phyloP scores from a whole-genome alignment of 2,888 invertebrate species.

The Electrophaes corylata region DNA sequence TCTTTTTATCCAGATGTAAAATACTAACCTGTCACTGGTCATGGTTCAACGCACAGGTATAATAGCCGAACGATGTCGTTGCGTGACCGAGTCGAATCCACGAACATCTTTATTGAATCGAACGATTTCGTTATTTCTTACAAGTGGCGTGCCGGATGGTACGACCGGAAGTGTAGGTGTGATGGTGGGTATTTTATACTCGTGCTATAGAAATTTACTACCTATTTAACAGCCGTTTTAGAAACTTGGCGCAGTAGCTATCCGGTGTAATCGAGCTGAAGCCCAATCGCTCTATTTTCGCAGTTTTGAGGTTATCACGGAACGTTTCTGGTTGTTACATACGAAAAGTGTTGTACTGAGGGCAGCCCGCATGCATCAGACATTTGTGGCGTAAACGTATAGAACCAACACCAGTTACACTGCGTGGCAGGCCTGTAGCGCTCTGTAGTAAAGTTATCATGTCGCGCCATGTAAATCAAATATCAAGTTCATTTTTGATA shows the following conservation, averaged over 20 bases:
- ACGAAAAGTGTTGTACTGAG: no score
- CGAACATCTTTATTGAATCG: conserved; percentile 34
- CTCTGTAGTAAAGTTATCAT: no score
- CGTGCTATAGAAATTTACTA: background rate
- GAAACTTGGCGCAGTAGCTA: background rate
- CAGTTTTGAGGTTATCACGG: no score
- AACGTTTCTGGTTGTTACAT: no score
- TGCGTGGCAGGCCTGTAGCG: no score
- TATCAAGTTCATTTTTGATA: no score
- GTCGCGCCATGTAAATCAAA: no score
- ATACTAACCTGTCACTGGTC: conserved; percentile 1
- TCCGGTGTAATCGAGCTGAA: background rate
- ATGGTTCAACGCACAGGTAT: background rate
- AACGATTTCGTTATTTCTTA: conserved; percentile 6
- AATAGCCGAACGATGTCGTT: conserved; percentile 11
- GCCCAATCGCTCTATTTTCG: background rate
- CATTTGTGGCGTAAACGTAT: no score
- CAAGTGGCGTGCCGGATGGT: conserved; percentile 15
- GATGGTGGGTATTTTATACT: background rate
- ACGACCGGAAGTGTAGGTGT: conserved; percentile 14
- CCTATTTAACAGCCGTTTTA: background rate
- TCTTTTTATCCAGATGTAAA: background rate
- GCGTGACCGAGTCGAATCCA: conserved; percentile 34
- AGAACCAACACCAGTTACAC: no score
- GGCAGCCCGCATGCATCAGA: no score